A percentile compares a stretch with the other conserved stretches of the same genome.
Conservation (phyloP, 2,113 vertebrate species). For the Lagopus muta region DNA sequence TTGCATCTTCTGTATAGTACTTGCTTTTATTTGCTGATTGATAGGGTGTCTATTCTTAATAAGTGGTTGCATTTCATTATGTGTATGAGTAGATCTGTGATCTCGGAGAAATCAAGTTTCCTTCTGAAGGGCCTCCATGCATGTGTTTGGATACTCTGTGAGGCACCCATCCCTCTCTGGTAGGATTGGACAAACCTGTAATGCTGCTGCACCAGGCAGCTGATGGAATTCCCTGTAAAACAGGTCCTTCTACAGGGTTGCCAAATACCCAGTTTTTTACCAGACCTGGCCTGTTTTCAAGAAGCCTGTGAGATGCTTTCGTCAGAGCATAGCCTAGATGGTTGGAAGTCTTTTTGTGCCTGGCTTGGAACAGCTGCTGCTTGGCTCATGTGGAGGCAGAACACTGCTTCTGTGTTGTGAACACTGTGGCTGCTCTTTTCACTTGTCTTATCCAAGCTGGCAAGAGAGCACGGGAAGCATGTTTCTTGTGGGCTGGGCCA, state of each 20-base stretch:
- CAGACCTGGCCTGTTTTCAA: slow-evolving; percentile 7
- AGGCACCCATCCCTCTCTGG: not conserved
- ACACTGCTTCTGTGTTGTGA: rapidly evolving
- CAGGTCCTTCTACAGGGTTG: not conserved
- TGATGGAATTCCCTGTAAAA: not conserved
- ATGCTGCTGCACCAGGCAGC: not conserved
- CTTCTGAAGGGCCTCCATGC: not conserved
- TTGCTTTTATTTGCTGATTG: not conserved
- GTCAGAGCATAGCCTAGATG: not conserved
- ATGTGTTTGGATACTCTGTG: rapidly evolving
- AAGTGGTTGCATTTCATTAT: not conserved
- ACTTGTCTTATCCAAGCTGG: not conserved
- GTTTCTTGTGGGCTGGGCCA: not conserved
- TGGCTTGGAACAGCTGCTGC: not conserved
- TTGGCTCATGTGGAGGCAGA: not conserved
- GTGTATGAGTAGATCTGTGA: not conserved
- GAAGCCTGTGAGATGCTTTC: not conserved
- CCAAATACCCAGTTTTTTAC: slow-evolving; percentile 40
- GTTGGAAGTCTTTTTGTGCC: not conserved
- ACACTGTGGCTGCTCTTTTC: not conserved
- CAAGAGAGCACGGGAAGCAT: rapidly evolving
- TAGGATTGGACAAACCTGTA: not conserved
- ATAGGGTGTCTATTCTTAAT: not conserved
- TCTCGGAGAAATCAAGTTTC: not conserved
- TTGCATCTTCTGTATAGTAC: not conserved